These are phyloP conservation scores for Lepidocolaptes lacrymiger DNA, from an alignment of 2,797 vertebrate species.

Conservation along the genomic window DNA sequence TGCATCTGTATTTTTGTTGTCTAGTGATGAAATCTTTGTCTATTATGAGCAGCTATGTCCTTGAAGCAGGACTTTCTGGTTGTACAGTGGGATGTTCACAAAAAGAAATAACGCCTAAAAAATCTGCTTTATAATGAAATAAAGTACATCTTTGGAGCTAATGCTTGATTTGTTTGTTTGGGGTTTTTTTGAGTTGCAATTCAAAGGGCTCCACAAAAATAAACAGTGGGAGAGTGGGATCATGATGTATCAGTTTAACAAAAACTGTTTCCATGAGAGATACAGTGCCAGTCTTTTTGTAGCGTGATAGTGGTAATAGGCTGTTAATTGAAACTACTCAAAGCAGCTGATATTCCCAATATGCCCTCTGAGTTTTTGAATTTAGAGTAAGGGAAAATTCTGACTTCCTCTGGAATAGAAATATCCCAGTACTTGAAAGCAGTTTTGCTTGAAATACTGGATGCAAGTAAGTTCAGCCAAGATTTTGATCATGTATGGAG, in stretches of 20 bases:
- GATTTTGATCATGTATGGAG: fast-evolving
- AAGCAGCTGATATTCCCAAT: not conserved
- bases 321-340: not conserved
- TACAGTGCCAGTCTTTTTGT: not conserved
- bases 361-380: not conserved
- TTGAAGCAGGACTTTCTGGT: conserved; percentile 17
- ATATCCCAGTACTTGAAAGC: not conserved
- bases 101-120: conserved; percentile 58
- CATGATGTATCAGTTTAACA: not conserved
- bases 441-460: not conserved
- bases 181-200: not conserved
- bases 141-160: conserved; percentile 61
- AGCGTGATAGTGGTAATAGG: not conserved
- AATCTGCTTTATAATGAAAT: conserved; percentile 69
- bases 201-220: not conserved
- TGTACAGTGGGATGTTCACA: not conserved
- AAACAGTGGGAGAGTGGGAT: not conserved
- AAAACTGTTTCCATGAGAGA: fast-evolving
- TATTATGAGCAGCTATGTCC: not conserved
- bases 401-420: not conserved
- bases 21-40: not conserved
- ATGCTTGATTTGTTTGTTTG: not conserved
- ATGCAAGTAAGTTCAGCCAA: not conserved
- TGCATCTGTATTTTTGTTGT: conserved; percentile 15
- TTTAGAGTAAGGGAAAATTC: not conserved